phyloP scores from a whole-genome alignment of 2,797 vertebrate species.

The Cichlasoma orientale region DNA sequence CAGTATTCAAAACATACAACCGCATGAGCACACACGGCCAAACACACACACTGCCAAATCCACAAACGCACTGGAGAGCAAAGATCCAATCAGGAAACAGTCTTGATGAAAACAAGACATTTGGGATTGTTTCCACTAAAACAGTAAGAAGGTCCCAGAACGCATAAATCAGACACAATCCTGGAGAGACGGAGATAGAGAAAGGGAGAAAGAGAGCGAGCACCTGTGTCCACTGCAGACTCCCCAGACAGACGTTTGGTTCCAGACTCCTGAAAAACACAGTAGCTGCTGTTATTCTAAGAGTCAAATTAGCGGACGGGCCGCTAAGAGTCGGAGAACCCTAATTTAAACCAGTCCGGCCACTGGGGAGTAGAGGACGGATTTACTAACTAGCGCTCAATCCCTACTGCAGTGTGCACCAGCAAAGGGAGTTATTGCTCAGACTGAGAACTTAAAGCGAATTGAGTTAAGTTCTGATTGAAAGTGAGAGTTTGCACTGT shows the following conservation, averaged over 20 bases:
- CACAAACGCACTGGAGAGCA: slow-evolving; percentile 20
- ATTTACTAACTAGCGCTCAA: slow-evolving; percentile 51
- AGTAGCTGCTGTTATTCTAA: slow-evolving; percentile 77
- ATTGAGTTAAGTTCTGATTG: slow-evolving; percentile 40
- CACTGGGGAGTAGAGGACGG: slow-evolving; percentile 30
- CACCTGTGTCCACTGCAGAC: slow-evolving; percentile 70
- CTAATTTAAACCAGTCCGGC: slow-evolving; percentile 63
- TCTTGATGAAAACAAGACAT: slow-evolving; percentile 61
- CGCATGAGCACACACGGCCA: slow-evolving; percentile 1
- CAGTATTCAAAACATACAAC: neutral
- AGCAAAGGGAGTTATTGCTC: slow-evolving; percentile 28
- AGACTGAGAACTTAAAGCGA: slow-evolving; percentile 30
- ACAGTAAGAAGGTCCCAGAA: slow-evolving; percentile 50
- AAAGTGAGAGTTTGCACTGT: slow-evolving; percentile 45
- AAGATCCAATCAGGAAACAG: slow-evolving; percentile 50
- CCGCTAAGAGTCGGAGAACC: slow-evolving; percentile 39
- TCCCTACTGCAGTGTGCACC: slow-evolving; percentile 10
- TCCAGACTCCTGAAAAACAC: slow-evolving; percentile 75
- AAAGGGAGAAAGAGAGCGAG: slow-evolving; percentile 32
- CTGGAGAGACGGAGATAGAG: slow-evolving; percentile 16
- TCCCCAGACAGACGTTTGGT: slow-evolving; percentile 67
- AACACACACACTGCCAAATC: slow-evolving; percentile 18
- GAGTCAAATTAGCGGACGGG: slow-evolving; percentile 68
- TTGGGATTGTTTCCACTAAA: slow-evolving; percentile 41
- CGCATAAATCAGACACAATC: slow-evolving; percentile 41